Base-by-base conservation (phyloP, 2,888 invertebrate genomes). In the Hemithea aestivaria region DNA sequence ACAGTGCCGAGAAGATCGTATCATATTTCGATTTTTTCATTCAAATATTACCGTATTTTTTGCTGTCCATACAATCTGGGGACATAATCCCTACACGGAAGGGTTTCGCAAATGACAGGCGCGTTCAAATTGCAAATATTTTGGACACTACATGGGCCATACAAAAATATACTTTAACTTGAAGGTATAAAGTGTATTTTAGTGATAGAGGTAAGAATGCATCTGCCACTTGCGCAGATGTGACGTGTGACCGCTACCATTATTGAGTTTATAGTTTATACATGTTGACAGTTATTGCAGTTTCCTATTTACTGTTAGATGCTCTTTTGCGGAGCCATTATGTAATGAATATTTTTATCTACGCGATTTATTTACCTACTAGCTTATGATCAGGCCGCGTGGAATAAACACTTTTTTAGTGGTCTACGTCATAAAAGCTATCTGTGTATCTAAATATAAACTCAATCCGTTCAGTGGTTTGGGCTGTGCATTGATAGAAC, bases 61-160 rank as follows among this genome's bases (percentile, higher is more conserved):
- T 74, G 66, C 57, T 39, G 35, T 53, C 70, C 27, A 43, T 76
- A 50, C 58, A 47, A 48, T 54, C 65, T 27, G 11, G 53, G 62
- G 66, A 65, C 57, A 48, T 70, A 74, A 73, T 68, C 67, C 45
- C 61, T 40, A 77, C 68, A 73, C 80, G 80, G 80, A 80, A 80
- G 79, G 80, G 79, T 75, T 77, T 53, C 55, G 58, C 64, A 71
- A 76, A 76, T 71, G 73, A 71, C 74, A 72, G 80, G 77, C 79
- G 76, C 70, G 74, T 52, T 56, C 39, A 49, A 55, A 56, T 53
- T 47, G 51, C 56, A 55, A 65, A 62, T 58, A 53, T 57, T 58
- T 43, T 54, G 64, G 52, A 52, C 50, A 43, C 24, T 16, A 20
- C n/a, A 6, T 6, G n/a, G 1, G 21, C 9, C 9, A 16, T 2